A percentile compares a stretch with the other conserved stretches of the same genome.
phyloP scores from a whole-genome alignment of 1,140 invertebrate species.

The Ostrea denselamellosa region DNA sequence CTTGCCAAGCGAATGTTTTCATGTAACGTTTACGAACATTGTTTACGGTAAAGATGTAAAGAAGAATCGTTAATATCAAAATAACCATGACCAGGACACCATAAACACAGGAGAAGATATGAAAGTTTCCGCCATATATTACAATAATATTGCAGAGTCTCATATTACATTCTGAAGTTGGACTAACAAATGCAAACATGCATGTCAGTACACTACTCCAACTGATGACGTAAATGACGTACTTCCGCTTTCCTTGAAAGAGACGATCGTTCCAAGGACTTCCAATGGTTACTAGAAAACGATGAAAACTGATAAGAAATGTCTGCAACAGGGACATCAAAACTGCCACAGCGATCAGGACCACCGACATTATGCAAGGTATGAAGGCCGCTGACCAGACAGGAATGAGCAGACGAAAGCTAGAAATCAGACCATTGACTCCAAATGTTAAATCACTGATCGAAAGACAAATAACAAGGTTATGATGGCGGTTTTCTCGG shows the following conservation, averaged over 20 bases:
- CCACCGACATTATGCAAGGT: background rate
- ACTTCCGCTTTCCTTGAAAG: slow-evolving; percentile 11
- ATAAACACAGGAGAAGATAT: background rate
- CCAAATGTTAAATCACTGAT: background rate
- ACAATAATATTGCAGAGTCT: background rate
- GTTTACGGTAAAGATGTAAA: background rate
- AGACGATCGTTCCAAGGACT: slow-evolving; percentile 15
- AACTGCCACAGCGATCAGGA: background rate
- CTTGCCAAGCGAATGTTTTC: slow-evolving; percentile 7
- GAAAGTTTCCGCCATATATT: background rate
- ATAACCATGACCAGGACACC: background rate
- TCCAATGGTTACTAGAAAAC: background rate
- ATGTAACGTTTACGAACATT: slow-evolving; percentile 15
- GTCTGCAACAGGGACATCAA: background rate
- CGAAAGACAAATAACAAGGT: background rate
- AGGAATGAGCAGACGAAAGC: background rate
- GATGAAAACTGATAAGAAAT: slow-evolving; percentile 17
- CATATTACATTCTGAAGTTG: background rate
- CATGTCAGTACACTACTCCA: background rate
- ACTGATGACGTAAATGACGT: background rate
- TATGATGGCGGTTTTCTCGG: background rate
- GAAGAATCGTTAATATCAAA: background rate
- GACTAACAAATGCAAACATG: background rate
- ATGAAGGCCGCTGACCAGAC: background rate
- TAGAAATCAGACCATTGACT: background rate